Conservation (phyloP, 1,140 invertebrate species). For the Zophobas morio region DNA sequence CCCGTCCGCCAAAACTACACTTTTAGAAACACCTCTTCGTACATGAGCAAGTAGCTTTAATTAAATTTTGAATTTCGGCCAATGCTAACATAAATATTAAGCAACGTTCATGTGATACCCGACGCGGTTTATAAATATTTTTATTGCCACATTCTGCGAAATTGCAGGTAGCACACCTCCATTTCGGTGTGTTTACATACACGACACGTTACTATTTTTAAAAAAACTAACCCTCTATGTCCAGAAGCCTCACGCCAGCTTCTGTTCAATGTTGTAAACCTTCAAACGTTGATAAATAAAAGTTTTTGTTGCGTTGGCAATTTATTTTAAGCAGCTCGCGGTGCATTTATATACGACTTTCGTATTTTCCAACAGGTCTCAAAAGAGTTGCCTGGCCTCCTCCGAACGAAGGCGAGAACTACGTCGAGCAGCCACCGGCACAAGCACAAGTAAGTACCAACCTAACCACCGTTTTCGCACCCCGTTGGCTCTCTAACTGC, state of each 20-base stretch:
- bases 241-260: too few relatives aligned
- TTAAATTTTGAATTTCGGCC: conserved; percentile 42
- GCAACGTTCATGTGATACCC: conserved; percentile 24
- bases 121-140: conserved; percentile 36
- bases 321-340: conserved; percentile 20
- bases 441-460: conserved; percentile 70
- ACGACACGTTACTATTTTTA: background rate
- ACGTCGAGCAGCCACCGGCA: conserved; percentile 70
- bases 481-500: background rate
- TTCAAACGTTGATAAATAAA: conserved; percentile 26
- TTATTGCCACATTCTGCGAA: conserved; percentile 5
- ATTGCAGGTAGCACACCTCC: background rate
- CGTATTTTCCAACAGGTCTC: conserved; percentile 70
- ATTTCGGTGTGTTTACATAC: background rate
- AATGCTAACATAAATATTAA: conserved; percentile 27
- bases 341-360: background rate
- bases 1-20: conserved; percentile 16
- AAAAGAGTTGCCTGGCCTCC: conserved; percentile 89
- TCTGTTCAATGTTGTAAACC: too few relatives aligned
- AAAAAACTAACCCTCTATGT: too few relatives aligned
- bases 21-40: conserved; percentile 31
- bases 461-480: background rate
- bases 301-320: conserved; percentile 27
- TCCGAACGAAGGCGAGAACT: conserved; percentile 75
- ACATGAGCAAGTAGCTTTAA: conserved; percentile 36